Conservation (phyloP, 2,113 vertebrate genomes). For the Oreochromis spilurus region DNA sequence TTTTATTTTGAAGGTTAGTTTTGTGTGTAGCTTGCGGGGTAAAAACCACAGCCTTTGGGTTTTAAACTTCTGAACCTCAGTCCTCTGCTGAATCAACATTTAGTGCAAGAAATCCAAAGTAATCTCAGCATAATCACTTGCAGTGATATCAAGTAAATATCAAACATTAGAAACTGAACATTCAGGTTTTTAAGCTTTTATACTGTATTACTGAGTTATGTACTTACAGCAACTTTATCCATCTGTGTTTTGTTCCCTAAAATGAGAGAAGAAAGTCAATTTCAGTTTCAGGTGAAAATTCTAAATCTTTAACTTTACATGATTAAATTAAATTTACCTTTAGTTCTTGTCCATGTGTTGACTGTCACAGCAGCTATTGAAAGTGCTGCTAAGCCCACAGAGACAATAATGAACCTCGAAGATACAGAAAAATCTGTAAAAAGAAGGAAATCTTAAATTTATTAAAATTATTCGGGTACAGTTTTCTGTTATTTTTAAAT, state of each 20-base stretch:
- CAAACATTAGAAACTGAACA: background rate
- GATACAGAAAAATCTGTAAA: background rate
- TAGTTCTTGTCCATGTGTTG: background rate
- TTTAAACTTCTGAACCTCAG: background rate
- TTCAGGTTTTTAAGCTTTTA: background rate
- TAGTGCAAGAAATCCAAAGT: background rate
- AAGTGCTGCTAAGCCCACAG: background rate
- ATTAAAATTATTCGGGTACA: background rate
- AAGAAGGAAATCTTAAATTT: rapidly evolving
- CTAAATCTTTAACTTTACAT: background rate
- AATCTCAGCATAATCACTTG: background rate
- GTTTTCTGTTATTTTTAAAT: rapidly evolving
- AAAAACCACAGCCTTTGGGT: background rate
- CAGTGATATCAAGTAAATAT: background rate
- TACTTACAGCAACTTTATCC: background rate
- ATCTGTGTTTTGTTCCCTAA: background rate
- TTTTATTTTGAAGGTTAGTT: background rate
- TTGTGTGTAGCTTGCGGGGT: background rate
- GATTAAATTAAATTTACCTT: background rate
- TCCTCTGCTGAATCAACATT: background rate
- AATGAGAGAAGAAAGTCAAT: background rate
- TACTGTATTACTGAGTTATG: background rate
- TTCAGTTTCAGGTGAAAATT: background rate
- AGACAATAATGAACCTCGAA: background rate
- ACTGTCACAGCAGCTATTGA: background rate